Conservation (phyloP, 2,888 invertebrate genomes). For the Prosopocoilus inquinatus region DNA sequence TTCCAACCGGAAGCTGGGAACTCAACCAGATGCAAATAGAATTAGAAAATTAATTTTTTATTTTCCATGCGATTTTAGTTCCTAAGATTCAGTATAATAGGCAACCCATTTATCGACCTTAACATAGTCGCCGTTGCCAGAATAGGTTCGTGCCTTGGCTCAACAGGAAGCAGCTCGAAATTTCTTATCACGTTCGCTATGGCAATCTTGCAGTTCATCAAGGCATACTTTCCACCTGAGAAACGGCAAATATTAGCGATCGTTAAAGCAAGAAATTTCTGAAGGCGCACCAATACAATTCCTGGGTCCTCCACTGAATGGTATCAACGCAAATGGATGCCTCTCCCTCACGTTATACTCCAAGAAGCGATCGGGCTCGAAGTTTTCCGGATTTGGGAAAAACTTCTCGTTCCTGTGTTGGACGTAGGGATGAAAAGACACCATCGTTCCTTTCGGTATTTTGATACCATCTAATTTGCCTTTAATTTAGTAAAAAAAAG, state of each 20-base stretch:
- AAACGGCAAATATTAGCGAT: neutral
- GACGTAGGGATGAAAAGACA: slow-evolving; percentile 17
- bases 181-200: slow-evolving; percentile 25
- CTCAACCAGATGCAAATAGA: too few species aligned
- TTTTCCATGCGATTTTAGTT: too few species aligned
- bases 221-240: slow-evolving; percentile 27
- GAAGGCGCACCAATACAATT: slow-evolving; percentile 18
- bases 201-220: slow-evolving; percentile 23
- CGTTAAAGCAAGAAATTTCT: neutral
- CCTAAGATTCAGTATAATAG: slow-evolving; percentile 15
- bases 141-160: slow-evolving; percentile 23
- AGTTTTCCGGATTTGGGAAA: slow-evolving; percentile 18
- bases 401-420: slow-evolving; percentile 15
- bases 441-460: slow-evolving; percentile 18
- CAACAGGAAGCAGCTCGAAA: slow-evolving; percentile 25
- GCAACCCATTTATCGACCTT: slow-evolving; percentile 27
- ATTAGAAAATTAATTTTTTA: too few species aligned
- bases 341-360: slow-evolving; percentile 10
- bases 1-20: too few species aligned
- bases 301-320: slow-evolving; percentile 20
- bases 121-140: slow-evolving; percentile 25
- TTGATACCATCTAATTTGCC: slow-evolving; percentile 9
- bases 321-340: slow-evolving; percentile 18
- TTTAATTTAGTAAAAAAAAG: too few species aligned
- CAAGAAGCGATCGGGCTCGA: slow-evolving; percentile 19